Evolutionary conservation across 1,140 invertebrate genomes (phyloP).

Genomic region (Ephestia elutella): DNA sequence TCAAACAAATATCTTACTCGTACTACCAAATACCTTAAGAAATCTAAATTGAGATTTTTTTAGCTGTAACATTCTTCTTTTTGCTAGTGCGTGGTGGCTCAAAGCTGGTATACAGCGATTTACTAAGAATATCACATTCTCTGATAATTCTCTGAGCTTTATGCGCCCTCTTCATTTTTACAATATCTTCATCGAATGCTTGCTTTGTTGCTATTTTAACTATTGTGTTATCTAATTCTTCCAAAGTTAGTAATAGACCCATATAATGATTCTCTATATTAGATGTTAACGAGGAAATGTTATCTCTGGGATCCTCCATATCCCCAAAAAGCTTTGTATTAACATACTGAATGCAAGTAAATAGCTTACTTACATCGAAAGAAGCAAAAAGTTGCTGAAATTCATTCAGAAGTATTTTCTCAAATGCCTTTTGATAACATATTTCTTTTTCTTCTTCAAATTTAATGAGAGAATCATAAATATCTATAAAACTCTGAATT

Average conservation of each 20-base stretch:
- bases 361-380: conserved; percentile 27
- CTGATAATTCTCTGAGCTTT: conserved; percentile 26
- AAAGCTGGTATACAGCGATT: conserved; percentile 28
- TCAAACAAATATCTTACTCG: too few relatives aligned
- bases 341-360: conserved; percentile 28
- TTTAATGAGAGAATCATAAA: conserved; percentile 17
- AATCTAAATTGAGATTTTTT: too few relatives aligned
- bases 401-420: conserved; percentile 19
- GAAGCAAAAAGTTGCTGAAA: conserved; percentile 26
- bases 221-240: conserved; percentile 22
- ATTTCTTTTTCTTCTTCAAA: conserved; percentile 22
- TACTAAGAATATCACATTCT: conserved; percentile 28
- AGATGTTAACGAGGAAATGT: conserved; percentile 13
- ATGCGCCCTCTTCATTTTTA: conserved; percentile 25
- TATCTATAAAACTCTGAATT: conserved; percentile 15
- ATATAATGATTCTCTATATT: conserved; percentile 26
- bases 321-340: conserved; percentile 19
- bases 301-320: conserved; percentile 27
- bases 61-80: conserved; percentile 1
- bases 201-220: conserved; percentile 27
- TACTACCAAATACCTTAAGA: too few relatives aligned
- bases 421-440: conserved; percentile 20
- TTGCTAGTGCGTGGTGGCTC: conserved; percentile 16
- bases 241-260: conserved; percentile 19
- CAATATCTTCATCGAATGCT: conserved; percentile 24